Evolutionary conservation across 2,888 invertebrate species (phyloP), one percentile per base, ranked within the genome.

Genomic region (Diplazon laetatorius): DNA sequence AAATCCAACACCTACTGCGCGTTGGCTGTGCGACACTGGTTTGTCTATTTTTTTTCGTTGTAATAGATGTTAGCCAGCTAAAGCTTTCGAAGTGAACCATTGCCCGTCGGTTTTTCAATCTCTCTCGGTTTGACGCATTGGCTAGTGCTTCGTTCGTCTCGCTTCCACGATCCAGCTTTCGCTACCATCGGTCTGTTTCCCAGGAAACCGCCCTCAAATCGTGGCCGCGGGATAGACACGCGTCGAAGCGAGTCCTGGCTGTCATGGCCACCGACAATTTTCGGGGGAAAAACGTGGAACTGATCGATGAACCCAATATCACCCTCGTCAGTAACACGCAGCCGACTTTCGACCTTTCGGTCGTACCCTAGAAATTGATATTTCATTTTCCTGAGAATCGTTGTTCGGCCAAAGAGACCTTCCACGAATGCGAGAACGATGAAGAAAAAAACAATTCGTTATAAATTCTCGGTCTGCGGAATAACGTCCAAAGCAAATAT

Each of bases 1-100:
- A 69, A 39, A 22, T 76, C 46, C 70, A 48, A 78, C 76, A 76
- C 35, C 72, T n/a, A n/a, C 55, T 48, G 44, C 46, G 42, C 65
- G 55, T 44, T 18, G 59, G 42, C 25, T 52, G 78, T 60, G 30
- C 18, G 57, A 75, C 50, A 60, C 50, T 22, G 60, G 66, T 78
- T 69, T n/a, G n/a, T n/a, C n/a, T n/a, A n/a, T n/a, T n/a, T n/a
- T n/a, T n/a, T n/a, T 55, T 77, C 63, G 59, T 37, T 20, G 20
- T 46, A 66, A 66, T 55, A 66, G 46, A 76, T 55, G 59, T 76
- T 65, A 20, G 46, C 55, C 65, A 46, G 42, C 57, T 25, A 22
- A 37, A 20, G 25, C 55, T 39, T 48, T 50, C 59, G 72, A 39
- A 46, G 22, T 57, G 39, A 46, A 37, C 39, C 50, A 39, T 37